These are phyloP conservation scores for Gymnodraco acuticeps DNA, from an alignment of 2,797 vertebrate species.

Conservation along the genomic window DNA sequence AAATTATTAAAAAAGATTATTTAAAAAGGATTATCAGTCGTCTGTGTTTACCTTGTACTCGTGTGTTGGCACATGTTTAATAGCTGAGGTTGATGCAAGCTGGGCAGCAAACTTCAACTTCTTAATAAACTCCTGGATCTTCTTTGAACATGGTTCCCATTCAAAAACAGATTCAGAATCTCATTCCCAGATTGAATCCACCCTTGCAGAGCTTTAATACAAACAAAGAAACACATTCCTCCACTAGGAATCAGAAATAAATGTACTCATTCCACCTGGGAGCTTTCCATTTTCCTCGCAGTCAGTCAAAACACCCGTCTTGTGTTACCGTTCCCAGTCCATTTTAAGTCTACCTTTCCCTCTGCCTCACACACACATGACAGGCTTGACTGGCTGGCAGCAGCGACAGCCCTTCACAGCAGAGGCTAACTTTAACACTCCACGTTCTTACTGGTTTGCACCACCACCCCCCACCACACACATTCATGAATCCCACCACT, in stretches of 20 bases:
- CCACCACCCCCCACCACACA: background rate
- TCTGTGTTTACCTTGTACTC: background rate
- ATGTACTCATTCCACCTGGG: conserved; percentile 16
- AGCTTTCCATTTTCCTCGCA: conserved; percentile 63
- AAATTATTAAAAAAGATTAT: too few relatives aligned
- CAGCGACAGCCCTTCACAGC: conserved; percentile 54
- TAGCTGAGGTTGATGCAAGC: background rate
- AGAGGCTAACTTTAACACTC: conserved; percentile 74
- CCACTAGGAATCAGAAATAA: background rate
- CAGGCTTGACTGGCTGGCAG: conserved; percentile 17
- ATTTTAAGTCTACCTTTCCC: conserved; percentile 71
- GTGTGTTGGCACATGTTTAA: background rate
- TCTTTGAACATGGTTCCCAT: background rate
- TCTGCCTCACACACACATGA: conserved; percentile 49
- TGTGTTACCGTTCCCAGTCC: conserved; percentile 66
- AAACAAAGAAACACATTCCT: conserved; percentile 27
- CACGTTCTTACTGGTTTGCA: conserved; percentile 27
- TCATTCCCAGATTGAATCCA: background rate
- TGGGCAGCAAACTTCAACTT: conserved; percentile 2
- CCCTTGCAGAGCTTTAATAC: conserved; percentile 8
- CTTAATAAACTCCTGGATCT: background rate
- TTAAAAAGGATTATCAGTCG: background rate
- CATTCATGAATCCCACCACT: conserved; percentile 50
- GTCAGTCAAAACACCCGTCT: conserved; percentile 59
- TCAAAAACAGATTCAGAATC: background rate